phyloP scores from a whole-genome alignment of 2,797 vertebrate species.

The Pogoniulus pusillus region DNA sequence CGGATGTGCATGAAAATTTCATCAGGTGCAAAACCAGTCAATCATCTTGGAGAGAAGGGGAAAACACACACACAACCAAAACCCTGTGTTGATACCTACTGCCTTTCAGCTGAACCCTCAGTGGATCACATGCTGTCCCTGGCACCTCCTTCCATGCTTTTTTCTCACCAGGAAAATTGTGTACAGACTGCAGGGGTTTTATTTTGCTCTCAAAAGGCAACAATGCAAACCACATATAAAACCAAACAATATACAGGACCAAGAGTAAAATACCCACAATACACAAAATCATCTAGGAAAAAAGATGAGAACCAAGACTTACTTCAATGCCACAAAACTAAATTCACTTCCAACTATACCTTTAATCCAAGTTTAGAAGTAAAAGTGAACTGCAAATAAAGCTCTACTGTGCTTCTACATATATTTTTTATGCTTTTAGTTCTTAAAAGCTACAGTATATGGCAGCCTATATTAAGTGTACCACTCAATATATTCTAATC shows the following conservation, averaged over 20 bases:
- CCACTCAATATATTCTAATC: not conserved
- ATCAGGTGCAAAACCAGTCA: slow-evolving; percentile 13
- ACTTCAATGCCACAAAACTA: not conserved
- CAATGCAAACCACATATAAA: not conserved
- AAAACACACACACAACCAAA: not conserved
- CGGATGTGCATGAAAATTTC: slow-evolving; percentile 17
- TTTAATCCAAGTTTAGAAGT: not conserved
- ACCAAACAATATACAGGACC: not conserved
- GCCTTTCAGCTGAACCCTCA: not conserved
- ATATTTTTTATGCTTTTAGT: not conserved
- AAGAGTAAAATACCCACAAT: not conserved
- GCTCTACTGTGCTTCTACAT: not conserved
- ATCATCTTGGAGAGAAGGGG: not conserved
- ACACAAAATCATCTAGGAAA: not conserved
- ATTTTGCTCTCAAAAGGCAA: not conserved
- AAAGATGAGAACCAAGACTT: not conserved
- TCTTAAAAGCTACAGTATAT: not conserved
- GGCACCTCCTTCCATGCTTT: rapidly evolving
- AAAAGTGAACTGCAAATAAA: not conserved
- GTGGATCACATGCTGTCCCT: rapidly evolving
- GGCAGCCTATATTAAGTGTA: not conserved
- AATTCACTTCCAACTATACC: not conserved
- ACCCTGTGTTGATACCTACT: not conserved
- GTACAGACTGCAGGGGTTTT: not conserved
- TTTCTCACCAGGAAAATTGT: not conserved